Percentiles rank a stretch among this genome's conserved stretches.
phyloP scores from a whole-genome alignment of 2,797 vertebrate genomes.

The Tokudaia muenninki region DNA sequence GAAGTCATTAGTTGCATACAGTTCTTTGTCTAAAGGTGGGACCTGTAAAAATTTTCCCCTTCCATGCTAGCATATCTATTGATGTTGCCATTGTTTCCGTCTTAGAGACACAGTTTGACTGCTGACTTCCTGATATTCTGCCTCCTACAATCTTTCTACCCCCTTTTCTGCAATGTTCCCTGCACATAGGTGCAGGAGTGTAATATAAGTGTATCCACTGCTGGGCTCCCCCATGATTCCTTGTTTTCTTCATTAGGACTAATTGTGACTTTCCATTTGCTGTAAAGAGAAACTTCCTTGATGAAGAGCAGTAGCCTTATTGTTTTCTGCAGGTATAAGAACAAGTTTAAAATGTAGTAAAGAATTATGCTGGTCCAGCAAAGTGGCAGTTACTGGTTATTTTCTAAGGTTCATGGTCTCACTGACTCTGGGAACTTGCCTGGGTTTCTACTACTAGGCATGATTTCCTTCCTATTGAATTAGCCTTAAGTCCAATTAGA shows the following conservation, averaged over 20 bases:
- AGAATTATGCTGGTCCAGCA: neutral
- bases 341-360: neutral
- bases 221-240: neutral
- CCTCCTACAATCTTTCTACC: neutral
- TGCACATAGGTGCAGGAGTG: neutral
- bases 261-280: neutral
- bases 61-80: neutral
- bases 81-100: neutral
- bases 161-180: neutral
- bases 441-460: neutral
- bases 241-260: neutral
- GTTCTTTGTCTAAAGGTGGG: neutral
- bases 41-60: neutral
- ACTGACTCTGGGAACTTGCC: neutral
- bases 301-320: neutral
- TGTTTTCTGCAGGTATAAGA: neutral
- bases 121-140: too few species aligned
- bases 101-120: neutral
- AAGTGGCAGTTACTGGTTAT: neutral
- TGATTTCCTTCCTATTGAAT: neutral
- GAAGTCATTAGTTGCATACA: neutral
- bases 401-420: neutral
- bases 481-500: neutral
- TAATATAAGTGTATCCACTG: neutral
- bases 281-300: neutral